Evolutionary conservation across 2,797 vertebrate genomes (phyloP).

Genomic region (Calcarius lapponicus): DNA sequence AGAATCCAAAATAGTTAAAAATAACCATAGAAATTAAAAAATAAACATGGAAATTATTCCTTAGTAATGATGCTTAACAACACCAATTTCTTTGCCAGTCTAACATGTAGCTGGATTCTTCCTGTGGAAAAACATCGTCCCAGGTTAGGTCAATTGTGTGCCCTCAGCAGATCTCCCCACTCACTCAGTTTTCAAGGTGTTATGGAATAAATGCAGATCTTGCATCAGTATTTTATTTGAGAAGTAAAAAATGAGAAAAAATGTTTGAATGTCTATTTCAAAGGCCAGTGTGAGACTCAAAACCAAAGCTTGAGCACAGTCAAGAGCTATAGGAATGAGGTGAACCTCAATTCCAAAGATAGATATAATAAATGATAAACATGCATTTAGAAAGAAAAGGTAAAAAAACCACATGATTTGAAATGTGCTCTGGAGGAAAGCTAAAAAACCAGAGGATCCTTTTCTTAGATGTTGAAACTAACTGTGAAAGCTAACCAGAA

Average conservation of each 20-base stretch:
- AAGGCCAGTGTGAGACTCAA: neutral
- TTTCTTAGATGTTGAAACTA: neutral
- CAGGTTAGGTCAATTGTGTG: neutral
- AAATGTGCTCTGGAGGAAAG: neutral
- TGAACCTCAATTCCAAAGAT: neutral
- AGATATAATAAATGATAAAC: neutral
- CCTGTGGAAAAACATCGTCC: neutral
- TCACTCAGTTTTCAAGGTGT: neutral
- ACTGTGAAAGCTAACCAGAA: neutral
- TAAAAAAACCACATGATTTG: neutral
- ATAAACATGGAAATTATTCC: neutral
- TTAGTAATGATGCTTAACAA: neutral
- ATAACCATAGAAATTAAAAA: neutral
- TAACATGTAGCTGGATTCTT: neutral
- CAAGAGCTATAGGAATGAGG: neutral
- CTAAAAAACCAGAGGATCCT: rapidly evolving
- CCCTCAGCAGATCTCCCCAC: neutral
- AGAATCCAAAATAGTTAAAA: neutral
- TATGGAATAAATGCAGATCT: neutral
- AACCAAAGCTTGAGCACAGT: neutral
- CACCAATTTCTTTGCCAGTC: neutral
- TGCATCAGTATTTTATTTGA: neutral
- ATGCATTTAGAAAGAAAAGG: neutral
- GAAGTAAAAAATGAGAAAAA: neutral
- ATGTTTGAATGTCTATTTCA: neutral